Conservation (phyloP, 2,113 vertebrate genomes). For the Turnix velox region DNA sequence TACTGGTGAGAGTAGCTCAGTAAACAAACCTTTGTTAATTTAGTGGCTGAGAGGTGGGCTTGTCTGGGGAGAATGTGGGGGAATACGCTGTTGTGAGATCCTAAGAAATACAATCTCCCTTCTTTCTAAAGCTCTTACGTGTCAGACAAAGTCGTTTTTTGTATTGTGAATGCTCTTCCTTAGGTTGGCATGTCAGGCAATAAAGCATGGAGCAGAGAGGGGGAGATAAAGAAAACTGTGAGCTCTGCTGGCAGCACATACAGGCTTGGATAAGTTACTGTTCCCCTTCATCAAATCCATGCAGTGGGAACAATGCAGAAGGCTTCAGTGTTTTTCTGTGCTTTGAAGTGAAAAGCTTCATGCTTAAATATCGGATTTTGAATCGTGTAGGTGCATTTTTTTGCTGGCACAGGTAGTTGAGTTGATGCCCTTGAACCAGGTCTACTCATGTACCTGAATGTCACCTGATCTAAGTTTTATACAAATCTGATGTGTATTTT, state of each 20-base stretch:
- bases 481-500: background rate
- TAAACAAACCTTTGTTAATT: background rate
- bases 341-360: background rate
- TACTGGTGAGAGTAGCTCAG: background rate
- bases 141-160: background rate
- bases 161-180: background rate
- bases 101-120: background rate
- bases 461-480: background rate
- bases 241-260: background rate
- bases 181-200: background rate
- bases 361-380: background rate
- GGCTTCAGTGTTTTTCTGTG: background rate
- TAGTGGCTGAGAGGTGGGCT: background rate
- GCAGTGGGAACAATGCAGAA: background rate
- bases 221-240: background rate
- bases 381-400: background rate
- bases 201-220: background rate
- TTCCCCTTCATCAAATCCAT: background rate
- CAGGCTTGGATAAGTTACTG: background rate
- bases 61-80: background rate
- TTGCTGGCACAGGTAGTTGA: background rate
- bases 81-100: background rate
- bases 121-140: background rate
- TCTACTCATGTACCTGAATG: rapidly evolving
- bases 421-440: background rate